These are phyloP conservation scores for Seira ritae DNA, from an alignment of 2,888 invertebrate genomes.

Conservation along the genomic window DNA sequence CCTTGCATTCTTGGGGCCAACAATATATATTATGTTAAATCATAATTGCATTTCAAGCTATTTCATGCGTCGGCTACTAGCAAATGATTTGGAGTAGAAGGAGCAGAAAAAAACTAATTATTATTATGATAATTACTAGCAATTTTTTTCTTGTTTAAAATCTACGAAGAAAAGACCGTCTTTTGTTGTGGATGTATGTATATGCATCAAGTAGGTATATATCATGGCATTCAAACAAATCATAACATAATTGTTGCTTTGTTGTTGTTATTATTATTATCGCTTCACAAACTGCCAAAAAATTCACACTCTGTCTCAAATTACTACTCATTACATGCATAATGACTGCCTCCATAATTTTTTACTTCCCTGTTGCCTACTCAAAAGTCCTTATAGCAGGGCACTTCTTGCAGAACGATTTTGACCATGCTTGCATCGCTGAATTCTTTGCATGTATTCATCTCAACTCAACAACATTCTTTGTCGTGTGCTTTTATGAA, in stretches of 20 bases:
- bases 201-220: too few species aligned
- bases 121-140: constrained; percentile 53
- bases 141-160: constrained; percentile 43
- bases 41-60: too few species aligned
- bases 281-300: constrained; percentile 52
- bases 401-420: too few species aligned
- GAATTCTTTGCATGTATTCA: too few species aligned
- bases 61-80: too few species aligned
- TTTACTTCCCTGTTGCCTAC: constrained; percentile 45
- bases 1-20: too few species aligned
- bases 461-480: too few species aligned
- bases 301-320: constrained; percentile 69
- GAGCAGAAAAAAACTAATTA: constrained; percentile 54
- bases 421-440: too few species aligned
- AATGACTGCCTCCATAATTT: constrained; percentile 61
- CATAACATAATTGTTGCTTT: constrained; percentile 43
- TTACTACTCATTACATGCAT: constrained; percentile 70
- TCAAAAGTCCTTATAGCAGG: not conserved
- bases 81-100: too few species aligned
- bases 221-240: constrained; percentile 59
- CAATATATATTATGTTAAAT: too few species aligned
- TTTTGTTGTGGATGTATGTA: constrained; percentile 37
- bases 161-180: constrained; percentile 20
- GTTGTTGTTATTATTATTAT: too few species aligned
- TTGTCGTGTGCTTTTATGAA: too few species aligned